Evolutionary conservation across 1,140 invertebrate genomes (phyloP), one percentile per base, ranked within the genome.

Genomic region (Apis cerana): DNA sequence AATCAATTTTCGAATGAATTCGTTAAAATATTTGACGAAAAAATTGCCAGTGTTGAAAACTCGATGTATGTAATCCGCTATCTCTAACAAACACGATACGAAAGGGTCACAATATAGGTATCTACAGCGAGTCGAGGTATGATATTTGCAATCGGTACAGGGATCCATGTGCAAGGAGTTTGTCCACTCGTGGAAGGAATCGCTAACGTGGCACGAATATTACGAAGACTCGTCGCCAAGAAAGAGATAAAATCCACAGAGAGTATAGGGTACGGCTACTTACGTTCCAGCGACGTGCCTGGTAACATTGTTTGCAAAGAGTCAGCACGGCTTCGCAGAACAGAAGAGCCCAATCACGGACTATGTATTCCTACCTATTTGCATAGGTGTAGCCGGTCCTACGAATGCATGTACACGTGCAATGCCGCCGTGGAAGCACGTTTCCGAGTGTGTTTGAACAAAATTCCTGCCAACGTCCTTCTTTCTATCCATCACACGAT

Each of bases 271-370:
- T 19, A 43, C 62, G 75, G 75, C 82, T 88, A 87, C 85, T 87
- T 82, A 85, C 74, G 78, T 75, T 80, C 64, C 82, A 62, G 77
- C 58, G 88, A 89, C 85, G 85, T 87, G 84, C 87, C 87, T 89
- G 80, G 87, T 61, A 85, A 86, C 88, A 89, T 85, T 89, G 88
- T 89, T 89, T 89, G 88, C 88, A 87, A 87, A 89, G 88, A 89
- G 82, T 89, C 85, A 85, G 85, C 82, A 65, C 71, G 78, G 86
- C 67, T 78, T 80, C 79, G 82, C 61, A 54, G 85, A 84, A 86
- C 75, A 88, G 78, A 79, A 78, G 74, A 64, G 50, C n/a, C 72
- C 74, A 11, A 17, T 62, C 69, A 21, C 10, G 61, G 33, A 59
- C 71, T 43, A 43, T 43, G 33, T 43, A n/a, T 59, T 74, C 54